Evolutionary conservation across 2,888 invertebrate species (phyloP).

Genomic region (Mellilla xanthometata): DNA sequence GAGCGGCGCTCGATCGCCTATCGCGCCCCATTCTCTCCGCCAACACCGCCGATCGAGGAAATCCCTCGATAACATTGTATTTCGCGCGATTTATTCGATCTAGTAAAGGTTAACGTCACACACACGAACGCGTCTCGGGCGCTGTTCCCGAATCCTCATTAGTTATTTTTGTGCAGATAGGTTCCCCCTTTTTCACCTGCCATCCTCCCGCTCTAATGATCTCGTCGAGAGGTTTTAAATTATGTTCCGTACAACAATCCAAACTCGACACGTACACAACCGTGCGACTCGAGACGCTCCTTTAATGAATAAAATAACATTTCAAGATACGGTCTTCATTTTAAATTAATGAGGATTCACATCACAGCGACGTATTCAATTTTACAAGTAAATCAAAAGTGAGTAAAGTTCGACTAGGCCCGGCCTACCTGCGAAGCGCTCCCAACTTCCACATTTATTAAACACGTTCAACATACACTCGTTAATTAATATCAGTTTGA

Average conservation of each 20-base stretch:
- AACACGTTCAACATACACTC: slow-evolving; percentile 61
- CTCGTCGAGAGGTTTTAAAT: slow-evolving; percentile 73
- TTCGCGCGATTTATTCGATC: slow-evolving; percentile 15
- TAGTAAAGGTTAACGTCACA: slow-evolving; percentile 22
- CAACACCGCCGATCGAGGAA: slow-evolving; percentile 18
- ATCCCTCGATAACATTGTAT: slow-evolving; percentile 17
- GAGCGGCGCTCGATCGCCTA: slow-evolving; percentile 45
- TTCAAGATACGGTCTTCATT: slow-evolving; percentile 76
- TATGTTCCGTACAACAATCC: slow-evolving; percentile 74
- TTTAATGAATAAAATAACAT: slow-evolving; percentile 81
- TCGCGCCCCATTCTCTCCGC: slow-evolving; percentile 24
- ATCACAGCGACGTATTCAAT: slow-evolving; percentile 70
- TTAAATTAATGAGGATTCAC: slow-evolving; percentile 78
- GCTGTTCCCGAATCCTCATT: slow-evolving; percentile 15
- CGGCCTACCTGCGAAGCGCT: slow-evolving; percentile 32
- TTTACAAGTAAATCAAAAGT: slow-evolving; percentile 75
- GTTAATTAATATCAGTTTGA: slow-evolving; percentile 74
- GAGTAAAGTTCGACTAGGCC: slow-evolving; percentile 61
- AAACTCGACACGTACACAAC: slow-evolving; percentile 65
- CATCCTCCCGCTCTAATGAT: slow-evolving; percentile 60
- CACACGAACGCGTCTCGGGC: slow-evolving; percentile 12
- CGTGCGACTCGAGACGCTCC: slow-evolving; percentile 59
- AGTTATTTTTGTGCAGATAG: slow-evolving; percentile 31
- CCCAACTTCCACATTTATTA: slow-evolving; percentile 65
- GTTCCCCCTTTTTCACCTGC: slow-evolving; percentile 39